Evolutionary conservation across 2,113 vertebrate species (phyloP).

Genomic region (Sorex fumeus): DNA sequence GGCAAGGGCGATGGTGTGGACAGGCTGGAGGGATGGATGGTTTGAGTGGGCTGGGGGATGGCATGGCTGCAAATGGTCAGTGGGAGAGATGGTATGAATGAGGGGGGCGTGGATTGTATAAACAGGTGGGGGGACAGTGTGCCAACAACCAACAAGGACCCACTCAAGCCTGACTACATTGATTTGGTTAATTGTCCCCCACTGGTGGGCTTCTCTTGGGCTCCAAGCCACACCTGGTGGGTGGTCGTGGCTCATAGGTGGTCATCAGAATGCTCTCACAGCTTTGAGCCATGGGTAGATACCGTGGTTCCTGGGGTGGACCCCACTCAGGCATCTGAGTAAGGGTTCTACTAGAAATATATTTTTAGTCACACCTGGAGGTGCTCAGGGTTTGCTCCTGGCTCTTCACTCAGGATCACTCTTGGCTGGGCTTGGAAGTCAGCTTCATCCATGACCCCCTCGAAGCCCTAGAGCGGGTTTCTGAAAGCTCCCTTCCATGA

Average conservation of each 20-base stretch:
- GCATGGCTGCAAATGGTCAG: no score
- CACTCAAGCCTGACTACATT: background rate
- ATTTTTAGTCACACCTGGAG: no score
- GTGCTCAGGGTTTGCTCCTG: no score
- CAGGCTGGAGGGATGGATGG: no score
- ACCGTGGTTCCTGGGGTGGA: fast-evolving
- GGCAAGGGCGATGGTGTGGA: background rate
- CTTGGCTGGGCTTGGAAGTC: no score
- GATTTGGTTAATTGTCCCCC: background rate
- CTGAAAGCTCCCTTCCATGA: background rate
- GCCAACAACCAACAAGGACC: background rate
- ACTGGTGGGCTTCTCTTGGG: background rate
- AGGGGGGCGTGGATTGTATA: no score
- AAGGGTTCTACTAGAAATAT: no score
- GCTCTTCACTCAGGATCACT: no score
- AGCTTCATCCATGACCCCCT: no score
- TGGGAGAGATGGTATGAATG: no score
- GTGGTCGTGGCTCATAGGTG: background rate
- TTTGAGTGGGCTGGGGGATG: no score
- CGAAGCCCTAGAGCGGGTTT: no score
- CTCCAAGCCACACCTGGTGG: fast-evolving
- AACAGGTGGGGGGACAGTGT: background rate
- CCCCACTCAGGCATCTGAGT: fast-evolving
- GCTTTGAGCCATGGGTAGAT: background rate
- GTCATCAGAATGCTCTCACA: fast-evolving